Conservation (phyloP, 2,888 invertebrate species). For the Diachrysia chrysitis region DNA sequence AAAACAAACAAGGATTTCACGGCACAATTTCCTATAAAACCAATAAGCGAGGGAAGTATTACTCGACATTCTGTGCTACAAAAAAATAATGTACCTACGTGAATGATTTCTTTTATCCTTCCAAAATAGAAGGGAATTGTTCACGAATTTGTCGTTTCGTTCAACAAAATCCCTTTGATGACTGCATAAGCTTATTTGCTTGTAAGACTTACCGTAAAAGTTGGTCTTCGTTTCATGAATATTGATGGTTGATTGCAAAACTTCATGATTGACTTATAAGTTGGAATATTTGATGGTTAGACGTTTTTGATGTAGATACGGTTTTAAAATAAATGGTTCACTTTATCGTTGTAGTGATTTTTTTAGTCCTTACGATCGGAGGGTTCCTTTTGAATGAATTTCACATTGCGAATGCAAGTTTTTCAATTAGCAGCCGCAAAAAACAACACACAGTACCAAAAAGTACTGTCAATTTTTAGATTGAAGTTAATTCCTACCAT, state of each 20-base stretch:
- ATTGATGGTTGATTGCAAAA: constrained; percentile 49
- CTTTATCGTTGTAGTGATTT: not conserved
- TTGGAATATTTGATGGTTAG: constrained; percentile 25
- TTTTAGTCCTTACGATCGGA: not conserved
- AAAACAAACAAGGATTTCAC: constrained; percentile 38
- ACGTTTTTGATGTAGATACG: constrained; percentile 17
- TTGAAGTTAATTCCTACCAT: no score
- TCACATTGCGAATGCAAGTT: no score
- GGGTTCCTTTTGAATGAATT: no score
- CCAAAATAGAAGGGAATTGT: constrained; percentile 60
- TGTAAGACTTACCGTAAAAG: constrained; percentile 44
- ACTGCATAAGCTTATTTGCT: constrained; percentile 61
- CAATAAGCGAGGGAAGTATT: constrained; percentile 52
- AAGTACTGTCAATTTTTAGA: no score
- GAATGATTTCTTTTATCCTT: constrained; percentile 63
- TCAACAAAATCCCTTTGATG: constrained; percentile 64
- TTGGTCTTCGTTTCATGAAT: constrained; percentile 57
- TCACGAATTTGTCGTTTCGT: constrained; percentile 57
- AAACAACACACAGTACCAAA: no score
- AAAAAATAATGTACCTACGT: constrained; percentile 53
- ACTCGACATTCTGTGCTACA: constrained; percentile 42
- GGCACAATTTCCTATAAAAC: constrained; percentile 45
- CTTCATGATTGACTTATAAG: constrained; percentile 43
- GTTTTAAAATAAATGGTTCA: not conserved
- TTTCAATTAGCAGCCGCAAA: no score